Base-by-base conservation (phyloP, 2,113 vertebrate species). In the Nyctibius bracteatus region DNA sequence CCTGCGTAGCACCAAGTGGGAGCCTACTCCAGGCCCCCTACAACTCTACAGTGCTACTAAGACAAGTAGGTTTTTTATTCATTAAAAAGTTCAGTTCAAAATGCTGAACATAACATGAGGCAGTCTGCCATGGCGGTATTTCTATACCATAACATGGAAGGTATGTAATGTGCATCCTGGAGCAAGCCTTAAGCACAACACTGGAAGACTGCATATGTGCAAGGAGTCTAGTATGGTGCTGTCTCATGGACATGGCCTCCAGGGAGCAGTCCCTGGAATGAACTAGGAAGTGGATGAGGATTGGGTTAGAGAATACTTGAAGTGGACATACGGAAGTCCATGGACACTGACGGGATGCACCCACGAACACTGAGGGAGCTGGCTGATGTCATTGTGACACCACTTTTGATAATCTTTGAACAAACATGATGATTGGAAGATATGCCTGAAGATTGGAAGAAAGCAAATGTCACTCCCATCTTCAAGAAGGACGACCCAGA, bases 81-180 rank as follows among this genome's bases (percentile, higher is more conserved):
- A 16, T 47, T 31, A 57, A 63, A 78, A 63, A 33, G 8, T 14
- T 71, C 18, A 11, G 31, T 84, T 57, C 30, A 71, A 90, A 78
- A 77, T 28, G 22, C 18, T 43, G 35, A 71, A 20, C 6, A 31
- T 43, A 78, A 70, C 35, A 49, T 6, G 6, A 47, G 24, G 28
- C 51, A 61, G 33, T 27, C 41, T 3, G 3, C 43, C 51, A 49
- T 22, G 6, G 24, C 0, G 0, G 7, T 35, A 21, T 35, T 83
- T 68, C 63, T 41, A 46, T n/a, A 46, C 16, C 18, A 20, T 46
- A 46, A 41, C 10, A 41, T 5, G 5, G 16, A 54, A 54, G 9
- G 24, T 41, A 55, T 23, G 9, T 14, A 54, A 41, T 25, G 20
- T 23, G 39, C 8, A 25, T 14, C 61, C 61, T 46, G 17, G 16